Percentiles rank a stretch among this genome's conserved stretches.
phyloP scores from a whole-genome alignment of 2,888 invertebrate species.

The Saturnia pavonia region DNA sequence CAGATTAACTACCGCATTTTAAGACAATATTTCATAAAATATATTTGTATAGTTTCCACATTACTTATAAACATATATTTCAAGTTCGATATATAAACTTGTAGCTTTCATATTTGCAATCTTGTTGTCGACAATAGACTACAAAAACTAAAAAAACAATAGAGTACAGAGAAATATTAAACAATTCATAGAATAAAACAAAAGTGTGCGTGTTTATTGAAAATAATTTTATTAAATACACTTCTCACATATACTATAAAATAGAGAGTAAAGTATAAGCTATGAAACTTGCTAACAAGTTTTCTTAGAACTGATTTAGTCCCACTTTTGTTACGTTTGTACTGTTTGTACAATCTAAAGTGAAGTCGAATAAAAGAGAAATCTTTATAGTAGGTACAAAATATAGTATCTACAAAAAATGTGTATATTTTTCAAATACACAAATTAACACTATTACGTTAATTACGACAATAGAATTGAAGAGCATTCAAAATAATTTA shows the following conservation, averaged over 20 bases:
- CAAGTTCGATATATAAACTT: background rate
- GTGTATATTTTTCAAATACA: too few species aligned
- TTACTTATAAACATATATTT: too few species aligned
- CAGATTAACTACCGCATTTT: too few species aligned
- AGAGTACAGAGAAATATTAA: too few species aligned
- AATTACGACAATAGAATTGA: too few species aligned
- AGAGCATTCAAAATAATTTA: background rate
- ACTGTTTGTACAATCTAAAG: background rate
- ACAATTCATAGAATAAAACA: background rate
- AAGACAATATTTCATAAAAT: too few species aligned
- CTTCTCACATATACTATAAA: conserved; percentile 8
- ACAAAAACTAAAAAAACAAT: background rate
- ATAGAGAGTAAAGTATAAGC: conserved; percentile 10
- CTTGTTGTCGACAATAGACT: background rate
- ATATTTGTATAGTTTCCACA: too few species aligned
- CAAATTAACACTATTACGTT: too few species aligned
- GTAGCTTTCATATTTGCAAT: background rate
- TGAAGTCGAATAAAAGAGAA: background rate
- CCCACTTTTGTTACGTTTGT: background rate
- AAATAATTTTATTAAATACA: background rate
- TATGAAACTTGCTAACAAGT: conserved; percentile 4
- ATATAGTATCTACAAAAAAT: background rate
- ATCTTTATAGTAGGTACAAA: background rate
- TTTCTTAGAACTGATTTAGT: conserved; percentile 5
- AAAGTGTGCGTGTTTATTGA: conserved; percentile 8